A percentile compares a stretch with the other conserved stretches of the same genome.
phyloP scores from a whole-genome alignment of 2,113 vertebrate genomes.

The Ailurus styani region DNA sequence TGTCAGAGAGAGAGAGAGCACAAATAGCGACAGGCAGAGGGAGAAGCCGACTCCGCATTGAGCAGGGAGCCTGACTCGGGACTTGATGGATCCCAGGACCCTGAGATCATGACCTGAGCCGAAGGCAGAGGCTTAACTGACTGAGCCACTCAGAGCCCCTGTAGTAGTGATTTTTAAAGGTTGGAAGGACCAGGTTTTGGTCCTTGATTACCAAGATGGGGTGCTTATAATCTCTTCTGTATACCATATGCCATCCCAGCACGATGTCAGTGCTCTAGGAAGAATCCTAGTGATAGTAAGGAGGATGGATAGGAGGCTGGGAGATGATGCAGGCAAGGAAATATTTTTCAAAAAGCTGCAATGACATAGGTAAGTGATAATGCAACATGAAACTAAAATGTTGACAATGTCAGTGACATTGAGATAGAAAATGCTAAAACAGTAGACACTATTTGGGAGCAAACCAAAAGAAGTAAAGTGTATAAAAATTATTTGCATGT shows the following conservation, averaged over 20 bases:
- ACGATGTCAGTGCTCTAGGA: background rate
- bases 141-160: too few relatives aligned
- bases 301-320: background rate
- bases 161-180: background rate
- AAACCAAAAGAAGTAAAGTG: background rate
- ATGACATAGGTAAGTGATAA: background rate
- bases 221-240: background rate
- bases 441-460: background rate
- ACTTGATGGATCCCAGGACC: background rate
- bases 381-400: background rate
- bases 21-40: background rate
- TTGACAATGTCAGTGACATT: background rate
- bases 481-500: background rate
- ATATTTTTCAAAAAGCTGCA: background rate
- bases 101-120: background rate
- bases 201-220: background rate
- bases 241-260: background rate
- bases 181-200: background rate
- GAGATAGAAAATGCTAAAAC: background rate
- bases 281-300: background rate
- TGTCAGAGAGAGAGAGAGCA: background rate
- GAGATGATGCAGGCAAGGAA: background rate
- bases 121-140: background rate
- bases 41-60: background rate
- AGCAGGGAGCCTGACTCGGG: background rate